Conservation (phyloP, 2,888 invertebrate species). For the Andrena fulva region DNA sequence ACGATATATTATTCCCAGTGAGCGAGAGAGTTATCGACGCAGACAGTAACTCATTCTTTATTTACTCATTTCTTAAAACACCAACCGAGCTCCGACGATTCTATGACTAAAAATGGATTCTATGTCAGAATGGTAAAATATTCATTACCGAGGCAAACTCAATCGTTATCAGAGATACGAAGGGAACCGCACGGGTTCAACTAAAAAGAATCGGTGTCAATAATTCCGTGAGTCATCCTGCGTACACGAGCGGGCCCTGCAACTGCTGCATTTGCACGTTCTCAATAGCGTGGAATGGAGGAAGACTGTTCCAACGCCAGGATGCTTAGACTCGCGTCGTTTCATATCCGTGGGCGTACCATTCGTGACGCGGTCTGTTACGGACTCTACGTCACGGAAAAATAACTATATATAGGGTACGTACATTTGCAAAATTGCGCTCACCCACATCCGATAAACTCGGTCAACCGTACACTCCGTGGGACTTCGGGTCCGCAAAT, state of each 20-base stretch:
- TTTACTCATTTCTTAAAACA: neutral
- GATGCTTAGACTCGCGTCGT: constrained; percentile 3
- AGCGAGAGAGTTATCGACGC: neutral
- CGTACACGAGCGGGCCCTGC: no score
- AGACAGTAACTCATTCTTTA: neutral
- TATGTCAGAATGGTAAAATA: no score
- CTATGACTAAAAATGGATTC: no score
- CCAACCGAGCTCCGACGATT: no score
- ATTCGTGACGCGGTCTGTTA: constrained; percentile 50
- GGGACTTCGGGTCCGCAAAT: constrained; percentile 26
- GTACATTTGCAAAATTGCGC: neutral
- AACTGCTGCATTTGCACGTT: neutral
- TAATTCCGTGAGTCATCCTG: no score
- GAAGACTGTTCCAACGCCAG: neutral
- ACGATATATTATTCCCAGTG: neutral
- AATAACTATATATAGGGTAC: constrained; percentile 45
- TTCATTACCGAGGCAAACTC: no score
- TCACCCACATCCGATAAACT: constrained; percentile 35
- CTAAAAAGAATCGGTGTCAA: no score
- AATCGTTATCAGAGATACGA: no score
- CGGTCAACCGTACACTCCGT: constrained; percentile 18
- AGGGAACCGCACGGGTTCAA: no score
- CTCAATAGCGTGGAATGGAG: neutral
- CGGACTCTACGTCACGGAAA: constrained; percentile 49
- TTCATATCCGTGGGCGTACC: constrained; percentile 31